Evolutionary conservation across 2,888 invertebrate species (phyloP), one percentile per base, ranked within the genome.

Genomic region (Drosophila aldrichi): DNA sequence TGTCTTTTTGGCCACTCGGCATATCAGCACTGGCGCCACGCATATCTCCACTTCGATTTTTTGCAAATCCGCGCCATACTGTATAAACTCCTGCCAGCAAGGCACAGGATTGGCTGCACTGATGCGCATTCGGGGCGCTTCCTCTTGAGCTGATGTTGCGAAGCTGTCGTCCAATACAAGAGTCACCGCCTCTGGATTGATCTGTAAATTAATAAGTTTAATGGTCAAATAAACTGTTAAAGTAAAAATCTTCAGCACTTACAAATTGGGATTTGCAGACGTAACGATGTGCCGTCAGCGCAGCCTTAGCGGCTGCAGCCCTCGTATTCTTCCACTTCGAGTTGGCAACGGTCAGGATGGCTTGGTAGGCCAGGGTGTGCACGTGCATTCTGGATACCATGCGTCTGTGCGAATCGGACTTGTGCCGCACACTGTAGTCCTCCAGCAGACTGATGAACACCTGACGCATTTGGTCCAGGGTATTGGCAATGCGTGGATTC

Each of bases 311-410:
- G 3, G 96, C 96, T 0, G 97, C 97, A 18, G 96, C 96, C 89
- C 95, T 95, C 0, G 96, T 95, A 86, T 97, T 95, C 77, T 95
- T 96, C 97, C 97, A 97, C 9, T 94, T 91, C 0, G 96, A 95
- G 49, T 94, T 94, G 79, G 95, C 95, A 0, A 95, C 95, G 0
- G 96, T 96, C 80, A 97, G 91, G 78, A 97, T 96, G 5, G 96
- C 96, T 93, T 97, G 97, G 90, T 96, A 97, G n/a, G 97, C 97
- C 77, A 97, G 92, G 0, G 97, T 97, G 89, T 97, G 97, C 0
- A 97, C 96, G 91, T 97, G 97, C 38, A 97, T 95, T 62, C 97
- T 94, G 0, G 96, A 95, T 20, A 97, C 89, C 74, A 94, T 93
- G 55, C 96, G 94, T 1, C 94, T 93, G n/a, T 77, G 67, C 0